These are phyloP conservation scores for Spatula clypeata DNA, from an alignment of 2,797 vertebrate genomes.

Conservation along the genomic window DNA sequence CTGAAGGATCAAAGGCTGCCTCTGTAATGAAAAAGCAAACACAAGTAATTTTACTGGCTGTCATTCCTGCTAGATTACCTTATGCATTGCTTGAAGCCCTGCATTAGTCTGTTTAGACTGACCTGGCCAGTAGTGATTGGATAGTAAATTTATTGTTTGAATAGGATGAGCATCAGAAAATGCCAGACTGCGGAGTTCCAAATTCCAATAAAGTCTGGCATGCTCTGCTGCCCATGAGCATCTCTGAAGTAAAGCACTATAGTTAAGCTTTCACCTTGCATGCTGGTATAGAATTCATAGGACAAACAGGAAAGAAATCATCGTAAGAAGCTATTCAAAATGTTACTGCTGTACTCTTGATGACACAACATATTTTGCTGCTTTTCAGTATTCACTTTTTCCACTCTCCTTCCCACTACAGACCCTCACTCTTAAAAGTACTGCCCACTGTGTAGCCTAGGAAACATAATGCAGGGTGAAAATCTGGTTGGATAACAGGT, in stretches of 20 bases:
- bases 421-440: not conserved
- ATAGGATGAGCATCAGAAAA: conserved; percentile 52
- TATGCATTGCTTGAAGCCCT: conserved; percentile 25
- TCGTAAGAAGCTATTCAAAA: not conserved
- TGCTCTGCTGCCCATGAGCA: conserved; percentile 39
- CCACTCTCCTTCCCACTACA: not conserved
- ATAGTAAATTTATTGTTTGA: conserved; percentile 77
- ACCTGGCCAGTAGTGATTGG: conserved; percentile 73
- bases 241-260: conserved; percentile 49
- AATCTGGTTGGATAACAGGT: not conserved
- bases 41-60: conserved; percentile 58
- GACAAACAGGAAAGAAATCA: conserved; percentile 33
- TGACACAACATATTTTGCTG: not conserved
- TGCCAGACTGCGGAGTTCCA: conserved; percentile 43
- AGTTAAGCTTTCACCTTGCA: conserved; percentile 66
- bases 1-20: conserved; percentile 40
- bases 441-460: not conserved
- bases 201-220: conserved; percentile 65
- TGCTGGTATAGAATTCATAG: conserved; percentile 28
- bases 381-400: not conserved
- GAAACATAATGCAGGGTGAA: not conserved
- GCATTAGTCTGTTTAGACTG: conserved; percentile 65
- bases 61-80: conserved; percentile 64
- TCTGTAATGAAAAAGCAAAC: conserved; percentile 54
- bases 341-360: not conserved